Evolutionary conservation across 2,113 vertebrate genomes (phyloP).

Genomic region (Podocnemis expansa): DNA sequence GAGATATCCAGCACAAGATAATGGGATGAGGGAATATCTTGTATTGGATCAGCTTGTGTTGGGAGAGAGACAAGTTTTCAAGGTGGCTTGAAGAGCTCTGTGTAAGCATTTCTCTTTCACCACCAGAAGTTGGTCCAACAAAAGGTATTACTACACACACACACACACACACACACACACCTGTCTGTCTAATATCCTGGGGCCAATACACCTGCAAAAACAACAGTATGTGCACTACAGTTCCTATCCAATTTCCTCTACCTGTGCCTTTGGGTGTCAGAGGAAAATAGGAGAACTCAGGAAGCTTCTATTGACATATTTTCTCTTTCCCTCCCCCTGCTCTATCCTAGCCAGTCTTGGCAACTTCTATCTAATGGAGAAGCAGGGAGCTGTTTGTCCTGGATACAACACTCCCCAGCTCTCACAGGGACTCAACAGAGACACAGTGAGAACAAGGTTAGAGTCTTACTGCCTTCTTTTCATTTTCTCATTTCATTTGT

Average conservation of each 20-base stretch:
- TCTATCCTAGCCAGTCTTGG: neutral
- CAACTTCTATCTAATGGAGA: neutral
- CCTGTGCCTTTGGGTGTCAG: neutral
- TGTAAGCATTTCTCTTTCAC: no score
- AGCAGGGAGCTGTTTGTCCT: neutral
- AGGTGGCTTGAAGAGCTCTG: no score
- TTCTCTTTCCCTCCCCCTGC: neutral
- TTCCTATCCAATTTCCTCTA: neutral
- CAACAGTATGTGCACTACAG: no score
- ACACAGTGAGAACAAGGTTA: neutral
- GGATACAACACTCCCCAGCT: neutral
- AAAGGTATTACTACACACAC: no score
- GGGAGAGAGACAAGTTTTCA: no score
- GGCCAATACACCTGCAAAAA: no score
- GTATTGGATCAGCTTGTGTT: no score
- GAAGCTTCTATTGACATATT: neutral
- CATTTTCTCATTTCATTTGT: neutral
- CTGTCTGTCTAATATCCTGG: no score
- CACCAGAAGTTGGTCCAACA: no score
- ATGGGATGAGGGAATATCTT: no score
- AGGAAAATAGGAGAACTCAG: neutral
- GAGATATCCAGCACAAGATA: neutral
- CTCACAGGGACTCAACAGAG: neutral
- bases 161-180: no score
- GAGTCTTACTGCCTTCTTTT: neutral